Percentiles rank a stretch among this genome's conserved stretches.
Conservation (phyloP, 2,888 invertebrate genomes). For the Dicyrtomina minuta region DNA sequence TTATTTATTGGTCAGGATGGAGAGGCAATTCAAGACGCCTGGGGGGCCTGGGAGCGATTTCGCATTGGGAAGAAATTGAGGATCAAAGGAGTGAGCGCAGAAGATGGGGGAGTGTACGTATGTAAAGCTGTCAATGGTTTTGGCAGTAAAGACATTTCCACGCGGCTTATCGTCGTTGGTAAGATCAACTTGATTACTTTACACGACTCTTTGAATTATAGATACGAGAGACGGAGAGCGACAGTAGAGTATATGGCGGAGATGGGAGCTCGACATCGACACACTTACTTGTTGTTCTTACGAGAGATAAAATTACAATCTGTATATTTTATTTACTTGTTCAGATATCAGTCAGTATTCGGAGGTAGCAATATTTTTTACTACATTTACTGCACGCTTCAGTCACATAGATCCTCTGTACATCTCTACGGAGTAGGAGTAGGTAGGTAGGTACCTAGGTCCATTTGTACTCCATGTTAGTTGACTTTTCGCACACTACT, state of each 20-base stretch:
- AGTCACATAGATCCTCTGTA: too few relatives aligned
- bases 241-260: neutral
- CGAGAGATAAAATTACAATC: neutral
- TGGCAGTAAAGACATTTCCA: constrained; percentile 40
- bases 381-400: too few relatives aligned
- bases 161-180: constrained; percentile 39
- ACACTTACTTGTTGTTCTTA: neutral
- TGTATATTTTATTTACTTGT: too few relatives aligned
- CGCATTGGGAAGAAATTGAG: constrained; percentile 38
- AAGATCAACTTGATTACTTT: constrained; percentile 17
- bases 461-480: too few relatives aligned
- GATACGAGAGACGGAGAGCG: neutral
- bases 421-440: too few relatives aligned
- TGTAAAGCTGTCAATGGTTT: constrained; percentile 48
- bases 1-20: too few relatives aligned
- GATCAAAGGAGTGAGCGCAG: constrained; percentile 39
- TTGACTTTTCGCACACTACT: too few relatives aligned
- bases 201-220: neutral
- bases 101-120: constrained; percentile 40
- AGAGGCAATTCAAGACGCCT: constrained; percentile 37
- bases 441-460: too few relatives aligned
- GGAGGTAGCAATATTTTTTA: too few relatives aligned
- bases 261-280: neutral
- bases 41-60: constrained; percentile 47
- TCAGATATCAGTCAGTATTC: too few relatives aligned